Evolutionary conservation across 2,888 invertebrate species (phyloP).

Genomic region (Eilema sororculum): DNA sequence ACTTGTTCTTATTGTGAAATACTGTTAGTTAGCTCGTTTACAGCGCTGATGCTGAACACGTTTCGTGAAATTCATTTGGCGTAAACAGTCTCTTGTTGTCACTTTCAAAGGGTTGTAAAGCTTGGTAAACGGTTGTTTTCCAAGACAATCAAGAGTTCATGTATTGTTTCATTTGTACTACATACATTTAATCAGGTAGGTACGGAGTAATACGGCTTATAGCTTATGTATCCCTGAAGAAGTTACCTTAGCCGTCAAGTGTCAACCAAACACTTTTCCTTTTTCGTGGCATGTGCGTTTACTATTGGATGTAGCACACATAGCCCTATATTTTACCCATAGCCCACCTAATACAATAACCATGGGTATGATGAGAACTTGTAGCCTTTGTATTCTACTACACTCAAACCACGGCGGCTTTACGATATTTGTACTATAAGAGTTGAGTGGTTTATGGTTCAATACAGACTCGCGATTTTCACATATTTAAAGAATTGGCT

Average conservation of each 20-base stretch:
- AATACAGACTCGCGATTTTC: slow-evolving; percentile 50
- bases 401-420: neutral
- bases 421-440: slow-evolving; percentile 38
- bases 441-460: slow-evolving; percentile 44
- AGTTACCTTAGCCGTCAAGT: no score
- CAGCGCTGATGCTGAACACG: slow-evolving; percentile 36
- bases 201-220: no score
- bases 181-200: neutral
- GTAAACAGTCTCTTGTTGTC: slow-evolving; percentile 64
- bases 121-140: slow-evolving; percentile 45
- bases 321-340: neutral
- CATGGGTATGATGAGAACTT: neutral
- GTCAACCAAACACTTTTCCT: neutral
- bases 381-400: neutral
- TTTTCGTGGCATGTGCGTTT: neutral
- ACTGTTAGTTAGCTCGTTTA: slow-evolving; percentile 52
- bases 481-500: slow-evolving; percentile 65
- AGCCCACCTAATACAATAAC: no score
- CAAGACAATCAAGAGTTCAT: slow-evolving; percentile 45
- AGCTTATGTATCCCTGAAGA: no score
- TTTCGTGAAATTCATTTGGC: slow-evolving; percentile 64
- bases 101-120: slow-evolving; percentile 58
- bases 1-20: slow-evolving; percentile 54
- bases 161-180: slow-evolving; percentile 43
- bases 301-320: neutral